phyloP scores from a whole-genome alignment of 2,888 invertebrate genomes.

The Drosophila tripunctata region DNA sequence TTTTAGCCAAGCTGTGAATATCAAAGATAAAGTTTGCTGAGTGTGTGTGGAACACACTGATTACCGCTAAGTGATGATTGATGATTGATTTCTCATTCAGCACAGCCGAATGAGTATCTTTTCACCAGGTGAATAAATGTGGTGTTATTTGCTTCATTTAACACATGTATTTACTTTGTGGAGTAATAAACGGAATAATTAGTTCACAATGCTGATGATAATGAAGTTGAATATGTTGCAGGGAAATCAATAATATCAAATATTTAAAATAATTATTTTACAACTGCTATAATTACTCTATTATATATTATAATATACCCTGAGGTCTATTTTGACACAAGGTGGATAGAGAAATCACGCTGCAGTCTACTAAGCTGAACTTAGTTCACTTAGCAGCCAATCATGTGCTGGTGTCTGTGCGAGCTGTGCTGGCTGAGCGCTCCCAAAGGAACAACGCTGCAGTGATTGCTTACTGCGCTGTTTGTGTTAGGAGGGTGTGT shows the following conservation, averaged over 20 bases:
- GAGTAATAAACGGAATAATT: conserved; percentile 20
- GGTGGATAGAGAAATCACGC: background rate
- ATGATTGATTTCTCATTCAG: conserved; percentile 40
- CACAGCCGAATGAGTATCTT: conserved; percentile 33
- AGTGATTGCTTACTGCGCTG: background rate
- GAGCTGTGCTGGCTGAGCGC: background rate
- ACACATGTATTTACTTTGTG: conserved; percentile 21
- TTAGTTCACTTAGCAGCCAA: background rate
- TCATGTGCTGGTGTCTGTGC: background rate
- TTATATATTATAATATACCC: too few relatives aligned
- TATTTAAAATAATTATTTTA: too few relatives aligned
- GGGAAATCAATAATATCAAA: too few relatives aligned
- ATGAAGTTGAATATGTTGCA: too few relatives aligned
- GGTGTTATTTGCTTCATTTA: conserved; percentile 43
- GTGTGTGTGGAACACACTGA: conserved; percentile 1
- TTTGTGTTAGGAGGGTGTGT: background rate
- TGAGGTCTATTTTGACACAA: too few relatives aligned
- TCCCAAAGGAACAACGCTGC: background rate
- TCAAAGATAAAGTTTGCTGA: background rate
- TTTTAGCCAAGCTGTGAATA: conserved; percentile 31
- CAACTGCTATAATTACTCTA: too few relatives aligned
- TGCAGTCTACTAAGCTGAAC: background rate
- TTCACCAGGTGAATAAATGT: conserved; percentile 7
- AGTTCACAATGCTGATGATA: background rate
- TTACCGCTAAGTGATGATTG: conserved; percentile 52